Percentiles rank a stretch among this genome's conserved stretches.
These are phyloP conservation scores for Sitta carolinensis DNA, from an alignment of 2,797 vertebrate species.

Conservation along the genomic window DNA sequence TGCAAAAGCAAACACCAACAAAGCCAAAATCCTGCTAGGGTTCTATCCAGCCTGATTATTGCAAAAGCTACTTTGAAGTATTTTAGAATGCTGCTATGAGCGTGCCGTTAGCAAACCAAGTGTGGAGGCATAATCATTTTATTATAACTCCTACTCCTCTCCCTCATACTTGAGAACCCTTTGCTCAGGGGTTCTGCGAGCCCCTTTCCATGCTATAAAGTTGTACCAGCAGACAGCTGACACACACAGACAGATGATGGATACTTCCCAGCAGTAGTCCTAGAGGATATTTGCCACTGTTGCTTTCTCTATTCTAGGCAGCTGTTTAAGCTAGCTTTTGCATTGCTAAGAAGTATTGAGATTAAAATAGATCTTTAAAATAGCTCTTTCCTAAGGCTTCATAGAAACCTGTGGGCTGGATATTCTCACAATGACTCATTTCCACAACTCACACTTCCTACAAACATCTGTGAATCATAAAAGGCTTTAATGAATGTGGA, in stretches of 20 bases:
- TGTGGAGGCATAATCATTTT: background rate
- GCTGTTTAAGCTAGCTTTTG: conserved; percentile 53
- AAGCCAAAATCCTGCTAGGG: background rate
- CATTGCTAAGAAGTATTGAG: conserved; percentile 55
- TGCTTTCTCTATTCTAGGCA: conserved; percentile 44
- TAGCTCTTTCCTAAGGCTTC: conserved; percentile 48
- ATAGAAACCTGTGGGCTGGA: conserved; percentile 44
- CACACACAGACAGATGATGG: background rate
- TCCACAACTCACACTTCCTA: conserved; percentile 43
- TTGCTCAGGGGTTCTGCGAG: background rate
- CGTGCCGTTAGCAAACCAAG: background rate
- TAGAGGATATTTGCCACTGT: conserved; percentile 28
- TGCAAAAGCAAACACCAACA: background rate
- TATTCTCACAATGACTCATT: conserved; percentile 52
- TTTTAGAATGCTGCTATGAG: background rate
- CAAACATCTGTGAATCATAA: conserved; percentile 60
- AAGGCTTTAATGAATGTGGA: conserved; percentile 42
- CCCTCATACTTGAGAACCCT: background rate
- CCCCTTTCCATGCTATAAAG: background rate
- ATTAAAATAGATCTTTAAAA: conserved; percentile 59
- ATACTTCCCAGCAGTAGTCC: conserved; percentile 15
- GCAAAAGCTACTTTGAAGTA: background rate
- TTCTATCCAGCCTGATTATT: background rate
- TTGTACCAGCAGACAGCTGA: background rate
- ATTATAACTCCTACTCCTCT: background rate